Evolutionary conservation across 2,113 vertebrate species (phyloP), one percentile per base, ranked within the genome.

Genomic region (Erpornis zantholeuca): DNA sequence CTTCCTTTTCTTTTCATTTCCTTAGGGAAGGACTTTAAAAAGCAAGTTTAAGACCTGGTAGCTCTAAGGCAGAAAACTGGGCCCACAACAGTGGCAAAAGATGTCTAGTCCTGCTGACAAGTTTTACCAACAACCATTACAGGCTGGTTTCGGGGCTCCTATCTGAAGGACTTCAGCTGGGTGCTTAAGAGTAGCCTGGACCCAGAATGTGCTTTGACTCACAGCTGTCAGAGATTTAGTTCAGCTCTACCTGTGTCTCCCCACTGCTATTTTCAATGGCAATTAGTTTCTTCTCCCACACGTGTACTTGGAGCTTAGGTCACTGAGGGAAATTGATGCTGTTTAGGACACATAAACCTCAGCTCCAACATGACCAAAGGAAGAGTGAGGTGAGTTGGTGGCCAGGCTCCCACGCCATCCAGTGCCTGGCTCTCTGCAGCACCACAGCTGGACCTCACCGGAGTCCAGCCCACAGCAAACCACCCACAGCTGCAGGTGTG

Each of bases 361-460:
- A 60, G 56, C 44, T 73, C 35, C 52, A 47, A 3, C 16, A n/a
- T 36, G 38, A 72, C 25, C 50, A 88, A 61, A 88, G 49, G 45
- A 63, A 61, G 25, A 63, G 23, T 11, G 49, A 72, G 56, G 15
- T 0, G 0, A 65, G 22, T 5, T 81, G 12, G 50, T 61, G 63
- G 29, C 33, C 57, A 79, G 70, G 23, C 44, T 93, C 49, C 36
- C 63, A 31, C 1, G 0, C 20, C 50, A 73, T 3, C 53, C 44
- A 53, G 36, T 0, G 1, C 29, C 29, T 0, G 0, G 21, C 28
- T 57, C 45, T 36, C 53, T 57, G 57, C 57, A 49, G 15, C 3
- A 3, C 25, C 15, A 29, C 19, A 19, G 25, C 38, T 31, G 50
- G 69, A 61, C 14, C 25, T 35, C 35, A 19, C 23, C 50, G 27